These are phyloP conservation scores for Apeira syringaria DNA, from an alignment of 2,888 invertebrate species.

Conservation along the genomic window DNA sequence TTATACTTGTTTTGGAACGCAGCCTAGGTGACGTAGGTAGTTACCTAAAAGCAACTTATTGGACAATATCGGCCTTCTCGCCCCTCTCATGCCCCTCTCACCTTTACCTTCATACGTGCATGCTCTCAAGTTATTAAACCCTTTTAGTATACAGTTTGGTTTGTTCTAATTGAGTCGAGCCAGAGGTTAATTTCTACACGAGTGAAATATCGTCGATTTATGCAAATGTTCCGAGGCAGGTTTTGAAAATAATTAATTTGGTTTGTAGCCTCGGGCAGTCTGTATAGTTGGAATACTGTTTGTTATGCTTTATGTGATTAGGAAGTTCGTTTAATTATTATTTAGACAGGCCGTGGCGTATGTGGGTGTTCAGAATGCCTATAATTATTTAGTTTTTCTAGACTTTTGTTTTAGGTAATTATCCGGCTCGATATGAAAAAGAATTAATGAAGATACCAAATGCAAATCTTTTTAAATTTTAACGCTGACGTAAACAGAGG, in stretches of 20 bases:
- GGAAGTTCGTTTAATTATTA: slow-evolving; percentile 50
- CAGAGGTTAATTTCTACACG: slow-evolving; percentile 75
- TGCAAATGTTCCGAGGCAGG: slow-evolving; percentile 68
- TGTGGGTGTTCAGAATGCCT: slow-evolving; percentile 25
- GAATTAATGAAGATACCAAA: no score
- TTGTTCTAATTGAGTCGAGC: slow-evolving; percentile 74
- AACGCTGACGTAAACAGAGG: no score
- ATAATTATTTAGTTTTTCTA: no score
- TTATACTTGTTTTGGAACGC: no score
- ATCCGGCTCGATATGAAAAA: no score
- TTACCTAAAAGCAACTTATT: no score
- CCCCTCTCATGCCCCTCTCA: no score
- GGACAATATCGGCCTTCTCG: no score
- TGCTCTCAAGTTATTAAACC: slow-evolving; percentile 67
- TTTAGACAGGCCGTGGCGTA: slow-evolving; percentile 31
- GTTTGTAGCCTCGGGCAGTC: slow-evolving; percentile 58
- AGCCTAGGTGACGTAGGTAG: no score
- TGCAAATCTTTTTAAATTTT: no score
- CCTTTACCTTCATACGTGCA: slow-evolving; percentile 27
- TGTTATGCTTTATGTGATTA: slow-evolving; percentile 72
- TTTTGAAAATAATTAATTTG: slow-evolving; percentile 77
- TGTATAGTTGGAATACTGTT: slow-evolving; percentile 57
- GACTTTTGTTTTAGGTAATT: no score
- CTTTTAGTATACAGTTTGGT: slow-evolving; percentile 74
- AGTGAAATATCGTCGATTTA: slow-evolving; percentile 78